phyloP scores from a whole-genome alignment of 2,888 invertebrate species.

The Tenthredo amoena region DNA sequence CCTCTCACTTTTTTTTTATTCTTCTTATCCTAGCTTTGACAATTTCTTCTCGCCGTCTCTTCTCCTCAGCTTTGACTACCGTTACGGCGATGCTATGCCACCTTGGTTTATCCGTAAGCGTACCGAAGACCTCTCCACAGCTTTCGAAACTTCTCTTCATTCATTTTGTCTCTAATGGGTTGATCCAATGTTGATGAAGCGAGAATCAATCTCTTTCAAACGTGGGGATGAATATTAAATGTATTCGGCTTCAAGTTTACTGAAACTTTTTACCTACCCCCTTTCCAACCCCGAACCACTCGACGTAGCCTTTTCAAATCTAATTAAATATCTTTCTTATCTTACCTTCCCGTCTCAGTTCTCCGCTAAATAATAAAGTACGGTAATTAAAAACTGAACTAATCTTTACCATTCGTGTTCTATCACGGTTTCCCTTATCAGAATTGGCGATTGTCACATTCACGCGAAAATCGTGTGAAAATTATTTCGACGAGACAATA shows the following conservation, averaged over 20 bases:
- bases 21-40: neutral
- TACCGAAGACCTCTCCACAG: neutral
- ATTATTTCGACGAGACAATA: neutral
- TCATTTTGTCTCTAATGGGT: conserved; percentile 13
- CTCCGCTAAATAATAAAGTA: neutral
- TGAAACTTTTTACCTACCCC: conserved; percentile 20
- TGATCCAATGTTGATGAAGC: conserved; percentile 40
- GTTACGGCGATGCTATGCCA: neutral
- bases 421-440: neutral
- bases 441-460: neutral
- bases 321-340: conserved; percentile 44
- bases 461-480: neutral
- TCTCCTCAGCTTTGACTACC: neutral
- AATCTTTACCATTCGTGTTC: neutral
- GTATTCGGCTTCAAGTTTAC: conserved; percentile 23
- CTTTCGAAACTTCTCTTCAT: conserved; percentile 20
- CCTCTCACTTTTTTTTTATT: conserved; percentile 3
- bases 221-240: conserved; percentile 35
- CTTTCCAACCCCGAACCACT: neutral
- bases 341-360: neutral
- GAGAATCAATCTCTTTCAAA: conserved; percentile 44
- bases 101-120: conserved; percentile 1
- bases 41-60: conserved; percentile 24
- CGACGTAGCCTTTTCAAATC: conserved; percentile 7
- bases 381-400: neutral